Evolutionary conservation across 2,113 vertebrate species (phyloP), one percentile per base, ranked within the genome.

Genomic region (Solea solea): DNA sequence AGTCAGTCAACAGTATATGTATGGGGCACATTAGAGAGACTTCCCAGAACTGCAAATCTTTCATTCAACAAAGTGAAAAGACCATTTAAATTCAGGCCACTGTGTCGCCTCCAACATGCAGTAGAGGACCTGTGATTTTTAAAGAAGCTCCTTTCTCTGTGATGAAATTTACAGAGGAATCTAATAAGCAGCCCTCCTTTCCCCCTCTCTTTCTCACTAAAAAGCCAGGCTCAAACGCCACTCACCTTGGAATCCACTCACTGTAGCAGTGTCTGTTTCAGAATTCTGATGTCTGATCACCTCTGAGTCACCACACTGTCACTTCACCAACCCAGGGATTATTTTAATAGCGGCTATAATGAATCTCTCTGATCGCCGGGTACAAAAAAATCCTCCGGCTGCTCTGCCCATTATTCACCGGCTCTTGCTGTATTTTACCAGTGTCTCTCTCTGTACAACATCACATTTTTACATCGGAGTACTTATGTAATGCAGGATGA

Each of bases 401-500:
- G 53, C 5, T 46, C 15, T 1, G 9, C 65, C 27, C 5, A 44
- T 34, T 63, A 49, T 62, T 66, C 58, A 49, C 61, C 60, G 51
- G 73, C 50, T 52, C 50, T 44, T 57, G 69, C 60, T 34, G 40
- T 12, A 66, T 67, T 78, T 78, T 42, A 76, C 51, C 72, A 34
- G 8, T 65, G 57, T 34, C 34, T 81, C 66, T 83, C 74, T 65
- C 67, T 69, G 69, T 77, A 53, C 14, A 50, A 74, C 78, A 72
- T 74, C 64, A 68, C 54, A 58, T 78, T 86, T 74, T 58, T 78
- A 84, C 83, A 84, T 46, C 28, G 66, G 53, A 40, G 72, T 62
- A 60, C 44, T 70, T 73, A 64, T 81, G 84, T 87, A 83, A 83
- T 69, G 66, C 74, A 13, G 82, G 67, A 74, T 75, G 80, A 87